Evolutionary conservation across 2,888 invertebrate species (phyloP), one percentile per base, ranked within the genome.

Genomic region (Drosophila mercatorum): DNA sequence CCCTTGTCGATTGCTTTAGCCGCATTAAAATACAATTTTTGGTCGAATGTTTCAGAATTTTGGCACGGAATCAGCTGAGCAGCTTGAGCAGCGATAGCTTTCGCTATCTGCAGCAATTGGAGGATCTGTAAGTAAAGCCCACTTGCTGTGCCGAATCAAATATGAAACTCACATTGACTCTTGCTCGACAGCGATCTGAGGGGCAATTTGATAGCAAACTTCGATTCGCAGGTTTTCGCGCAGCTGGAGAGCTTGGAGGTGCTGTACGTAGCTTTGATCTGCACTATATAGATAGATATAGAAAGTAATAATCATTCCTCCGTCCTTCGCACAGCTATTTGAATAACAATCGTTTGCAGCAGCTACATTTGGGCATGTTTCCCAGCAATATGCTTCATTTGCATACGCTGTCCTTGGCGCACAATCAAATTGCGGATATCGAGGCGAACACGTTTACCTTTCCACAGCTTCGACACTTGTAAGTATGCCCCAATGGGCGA

Each of bases 321-420:
- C 40, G 22, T 38, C 40, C n/a, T 22, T 22, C 3, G 0, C n/a
- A 11, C 55, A 92, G 92, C 14, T 91, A 93, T 82, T 81, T 94
- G 38, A 93, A 93, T 68, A 93, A 93, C 59, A 94, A 94, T 78
- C 84, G 83, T 55, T 87, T 94, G 38, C 88, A 87, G 52, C 81
- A 75, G 31, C 87, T 94, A 31, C 78, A 71, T 8, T 69, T 84
- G 3, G 84, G 87, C 12, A 92, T 91, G 84, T 93, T 94, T 77
- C 93, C 93, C 5, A 64, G 46, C 44, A 81, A 78, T 26, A 77
- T 94, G 59, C 64, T 69, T 3, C 86, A 91, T 17, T 77, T 94
- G 34, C 88, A 90, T 36, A 93, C 92, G n/a, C 84, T 94, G 57
- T 94, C 94, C 6, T 80, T 94, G 86, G 93, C 93, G 28, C 92